Evolutionary conservation across 23 tunicate genomes (phyloP), one percentile per base, ranked within the genome.

Genomic region (Oikopleura vanhoeffeni): DNA sequence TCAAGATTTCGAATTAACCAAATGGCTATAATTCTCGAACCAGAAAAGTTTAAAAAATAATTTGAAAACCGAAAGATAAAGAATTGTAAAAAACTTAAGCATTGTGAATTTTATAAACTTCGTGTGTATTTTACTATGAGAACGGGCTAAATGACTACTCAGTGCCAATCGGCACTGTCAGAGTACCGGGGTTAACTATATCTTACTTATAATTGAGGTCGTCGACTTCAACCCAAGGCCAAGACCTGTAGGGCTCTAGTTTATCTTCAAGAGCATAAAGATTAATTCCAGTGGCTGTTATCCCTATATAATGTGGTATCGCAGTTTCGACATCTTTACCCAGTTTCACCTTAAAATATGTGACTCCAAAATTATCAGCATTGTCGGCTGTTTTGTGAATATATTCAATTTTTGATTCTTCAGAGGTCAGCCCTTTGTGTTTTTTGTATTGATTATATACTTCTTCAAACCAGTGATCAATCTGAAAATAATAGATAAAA

Each of bases 141-240:
- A n/a, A n/a, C n/a, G n/a, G n/a, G n/a, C n/a, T n/a, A n/a, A n/a
- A n/a, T n/a, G n/a, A n/a, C n/a, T n/a, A n/a, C n/a, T n/a, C n/a
- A n/a, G n/a, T n/a, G n/a, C n/a, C n/a, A n/a, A n/a, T n/a, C n/a
- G n/a, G n/a, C n/a, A n/a, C n/a, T n/a, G n/a, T n/a, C n/a, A n/a
- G n/a, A n/a, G n/a, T n/a, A n/a, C n/a, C n/a, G n/a, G n/a, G n/a
- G n/a, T n/a, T n/a, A n/a, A n/a, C n/a, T n/a, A n/a, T n/a, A n/a
- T n/a, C 34, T 71, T 71, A 71, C 79, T 71, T 71, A 30, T 13
- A 71, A 71, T 71, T 71, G 34, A 71, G 79, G 79, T 71, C 79
- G 38, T 49, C 64, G 24, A 49, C 64, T 49, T 49, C 64, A 24
- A 49, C 64, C 64, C 64, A 49, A 49, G 64, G 64, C 64, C 64